phyloP scores from a whole-genome alignment of 2,888 invertebrate species.

The Andrena flavipes region DNA sequence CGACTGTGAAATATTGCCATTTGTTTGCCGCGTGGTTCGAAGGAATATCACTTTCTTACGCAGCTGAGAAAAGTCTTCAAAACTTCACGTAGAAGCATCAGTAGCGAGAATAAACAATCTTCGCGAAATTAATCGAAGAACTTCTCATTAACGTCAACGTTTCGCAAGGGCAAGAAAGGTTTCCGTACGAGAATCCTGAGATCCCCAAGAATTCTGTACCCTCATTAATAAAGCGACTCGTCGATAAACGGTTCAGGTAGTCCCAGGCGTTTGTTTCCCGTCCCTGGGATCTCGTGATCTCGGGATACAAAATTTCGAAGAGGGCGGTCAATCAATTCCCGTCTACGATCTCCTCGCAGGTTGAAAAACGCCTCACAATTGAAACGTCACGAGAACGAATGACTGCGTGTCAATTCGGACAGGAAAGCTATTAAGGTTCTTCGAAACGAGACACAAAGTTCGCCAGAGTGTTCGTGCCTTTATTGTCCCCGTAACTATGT shows the following conservation, averaged over 20 bases:
- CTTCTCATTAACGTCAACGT: too few relatives aligned
- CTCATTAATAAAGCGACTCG: constrained; percentile 82
- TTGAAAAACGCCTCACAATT: constrained; percentile 76
- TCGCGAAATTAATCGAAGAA: background rate
- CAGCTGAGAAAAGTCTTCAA: background rate
- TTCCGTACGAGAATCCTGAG: background rate
- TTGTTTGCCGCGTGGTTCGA: background rate
- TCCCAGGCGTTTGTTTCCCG: constrained; percentile 46
- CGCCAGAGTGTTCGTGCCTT: background rate
- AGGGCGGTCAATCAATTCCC: constrained; percentile 79
- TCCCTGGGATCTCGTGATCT: constrained; percentile 63
- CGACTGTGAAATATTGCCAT: constrained; percentile 15
- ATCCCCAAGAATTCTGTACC: constrained; percentile 73
- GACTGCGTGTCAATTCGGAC: constrained; percentile 73
- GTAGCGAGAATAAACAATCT: background rate
- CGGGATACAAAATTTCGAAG: constrained; percentile 68
- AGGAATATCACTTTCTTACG: background rate
- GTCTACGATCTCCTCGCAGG: constrained; percentile 76
- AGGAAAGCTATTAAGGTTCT: constrained; percentile 72
- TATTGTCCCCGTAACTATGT: constrained; percentile 8
- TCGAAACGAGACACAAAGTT: constrained; percentile 27
- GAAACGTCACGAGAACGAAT: constrained; percentile 79
- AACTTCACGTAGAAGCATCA: background rate
- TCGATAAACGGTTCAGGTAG: constrained; percentile 72
- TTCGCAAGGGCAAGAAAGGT: background rate